Percentiles rank a stretch among this genome's conserved stretches.
phyloP scores from a whole-genome alignment of 2,888 invertebrate species.

The Odontomyia ornata region DNA sequence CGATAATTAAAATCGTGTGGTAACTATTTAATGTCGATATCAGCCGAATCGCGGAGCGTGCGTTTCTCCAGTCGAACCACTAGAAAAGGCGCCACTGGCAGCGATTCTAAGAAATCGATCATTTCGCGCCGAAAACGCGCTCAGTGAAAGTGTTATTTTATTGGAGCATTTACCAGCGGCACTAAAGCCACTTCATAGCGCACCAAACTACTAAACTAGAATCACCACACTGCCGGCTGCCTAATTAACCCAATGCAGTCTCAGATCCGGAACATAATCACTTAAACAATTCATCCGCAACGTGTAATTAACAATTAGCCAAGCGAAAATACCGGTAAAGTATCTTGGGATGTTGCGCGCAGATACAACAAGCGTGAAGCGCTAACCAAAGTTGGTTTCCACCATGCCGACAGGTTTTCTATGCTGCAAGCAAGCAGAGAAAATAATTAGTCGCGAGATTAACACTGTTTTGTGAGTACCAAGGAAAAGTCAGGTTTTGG shows the following conservation, averaged over 20 bases:
- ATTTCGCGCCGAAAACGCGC: background rate
- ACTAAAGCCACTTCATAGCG: background rate
- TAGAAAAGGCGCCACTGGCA: too few species aligned
- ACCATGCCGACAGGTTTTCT: background rate
- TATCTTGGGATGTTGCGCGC: background rate
- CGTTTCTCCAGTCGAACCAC: too few species aligned
- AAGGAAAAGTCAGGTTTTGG: background rate
- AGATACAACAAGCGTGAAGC: background rate
- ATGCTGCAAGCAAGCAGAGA: background rate
- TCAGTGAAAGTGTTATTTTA: background rate
- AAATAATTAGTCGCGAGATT: background rate
- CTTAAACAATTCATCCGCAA: constrained; percentile 23
- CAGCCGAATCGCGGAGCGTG: too few species aligned
- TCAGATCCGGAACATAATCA: constrained; percentile 11
- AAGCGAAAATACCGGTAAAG: constrained; percentile 22
- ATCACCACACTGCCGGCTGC: background rate
- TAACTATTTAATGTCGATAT: too few species aligned
- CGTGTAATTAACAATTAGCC: constrained; percentile 39
- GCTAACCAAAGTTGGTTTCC: background rate
- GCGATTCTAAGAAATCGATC: background rate
- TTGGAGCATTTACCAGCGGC: background rate
- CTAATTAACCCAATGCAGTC: background rate
- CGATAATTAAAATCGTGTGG: too few species aligned
- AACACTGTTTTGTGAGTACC: background rate
- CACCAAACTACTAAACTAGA: constrained; percentile 9